Base-by-base conservation (phyloP, 1,140 invertebrate genomes). In the Drosophila equinoxialis region DNA sequence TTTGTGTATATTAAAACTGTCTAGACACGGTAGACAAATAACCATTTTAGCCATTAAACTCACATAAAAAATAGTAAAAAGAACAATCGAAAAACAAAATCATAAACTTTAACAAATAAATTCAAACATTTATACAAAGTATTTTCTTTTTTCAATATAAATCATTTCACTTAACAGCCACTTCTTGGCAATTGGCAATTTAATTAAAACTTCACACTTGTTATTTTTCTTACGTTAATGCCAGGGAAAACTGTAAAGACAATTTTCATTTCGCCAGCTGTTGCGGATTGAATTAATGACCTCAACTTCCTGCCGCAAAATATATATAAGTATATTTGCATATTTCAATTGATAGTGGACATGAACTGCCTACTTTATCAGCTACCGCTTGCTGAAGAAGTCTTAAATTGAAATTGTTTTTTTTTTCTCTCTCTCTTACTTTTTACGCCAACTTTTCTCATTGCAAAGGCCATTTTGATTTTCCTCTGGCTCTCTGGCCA, bases 1-100 rank as follows among this genome's bases (percentile, higher is more conserved):
- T 85, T 67, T 75, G 78, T 66, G 86, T 81, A 85, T 81, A 85
- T 84, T 86, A 82, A 79, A 85, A 86, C 63, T 81, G 82, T 85
- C 82, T 85, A 85, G 82, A 85, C 82, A 68, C 60, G 41, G 74
- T 54, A 85, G 66, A 60, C 58, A 54, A 66, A 69, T 35, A 65
- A 76, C 77, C 61, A 66, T 66, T 37, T 81, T 62, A 48, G 61
- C 57, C 79, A 78, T 76, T 71, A 71, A 65, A 79, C 67, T 57
- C 71, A 62, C 55, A 76, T 69, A 41, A 81, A 67, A 48, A 54
- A 48, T 48, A 20, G 45, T 48, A 17, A 42, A 45, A 33, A 57
- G 17, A 39, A n/a, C 35, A 58, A 58, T 20, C 30, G 30, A 37
- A 41, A 48, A 55, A 37, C 1, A 11, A 59, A 54, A 61, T 26